Base-by-base conservation (phyloP, 2,888 invertebrate species). In the Ashinkailepas kermadecensis region DNA sequence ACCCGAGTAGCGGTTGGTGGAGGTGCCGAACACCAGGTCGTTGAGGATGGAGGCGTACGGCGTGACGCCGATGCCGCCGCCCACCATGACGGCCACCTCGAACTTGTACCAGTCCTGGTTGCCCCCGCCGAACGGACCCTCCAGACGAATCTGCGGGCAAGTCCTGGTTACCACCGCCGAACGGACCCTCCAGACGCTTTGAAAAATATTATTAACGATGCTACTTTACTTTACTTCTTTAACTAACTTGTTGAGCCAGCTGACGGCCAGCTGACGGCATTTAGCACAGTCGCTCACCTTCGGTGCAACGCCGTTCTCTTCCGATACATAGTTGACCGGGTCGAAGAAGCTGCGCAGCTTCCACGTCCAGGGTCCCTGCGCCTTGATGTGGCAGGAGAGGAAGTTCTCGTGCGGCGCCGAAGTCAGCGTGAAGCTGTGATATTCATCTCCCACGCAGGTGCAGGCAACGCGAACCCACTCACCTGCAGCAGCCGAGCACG, bases 31-130 rank as follows among this genome's bases (percentile, higher is more conserved):
- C 0, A 97, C 97, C 83, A 98, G 91, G 88, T 98, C 98, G 87
- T 97, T 97, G 81, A 98, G 90, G 85, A 98, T 98, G 10, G 97
- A 97, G 0, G 97, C 97, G 86, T 98, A 98, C 0, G 98, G 98
- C 0, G 98, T 98, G 0, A 98, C 97, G 0, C 97, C 97, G 84
- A 98, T 98, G 15, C 97, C 97, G 56, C 97, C 97, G 0, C 97
- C 97, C 8, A 97, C 96, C 96, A 97, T 96, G 18, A 97, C 96
- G 0, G 97, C 97, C 15, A 97, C 96, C 87, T 97, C 96, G 86
- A 97, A 97, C 87, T 97, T 97, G 89, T 97, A 97, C 97, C 97
- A 97, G 88, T 97, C 97, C 87, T 98, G 97, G 89, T 98, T 98
- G 21, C 97, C 98, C 21, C 97, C 97, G 6, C 97, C 97, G 85